Base-by-base conservation (phyloP, 2,113 vertebrate genomes). In the Sebastes schlegelii region DNA sequence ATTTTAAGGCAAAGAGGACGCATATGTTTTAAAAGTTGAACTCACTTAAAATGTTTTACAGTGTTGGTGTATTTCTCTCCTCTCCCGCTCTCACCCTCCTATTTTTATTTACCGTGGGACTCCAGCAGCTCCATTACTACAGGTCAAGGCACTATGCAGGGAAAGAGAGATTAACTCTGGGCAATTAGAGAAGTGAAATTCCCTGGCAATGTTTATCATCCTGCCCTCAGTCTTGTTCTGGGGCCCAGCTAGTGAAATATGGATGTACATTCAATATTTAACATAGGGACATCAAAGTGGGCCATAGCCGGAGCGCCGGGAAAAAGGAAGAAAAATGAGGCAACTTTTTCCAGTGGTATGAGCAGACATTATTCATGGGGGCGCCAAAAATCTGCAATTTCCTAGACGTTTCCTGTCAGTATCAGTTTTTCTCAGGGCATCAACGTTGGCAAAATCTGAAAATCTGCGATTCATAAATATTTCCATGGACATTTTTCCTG, bases 231-330 rank as follows among this genome's bases (percentile, higher is more conserved):
- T 86, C 89, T 89, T 81, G 88, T 83, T 88, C 77, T 52, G 46
- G 48, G 69, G 85, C 72, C 49, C 84, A 48, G 74, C 66, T 80
- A 13, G 86, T 91, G 82, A 94, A 94, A 95, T 92, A 93, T 94
- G 80, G 75, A 94, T 93, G 87, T 78, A 79, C 88, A 85, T 92
- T 91, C 84, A 93, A 92, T 94, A 94, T 94, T 94, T 90, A 92
- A 93, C 91, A 84, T 54, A 21, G 5, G 66, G 67, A 84, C 86
- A 90, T 93, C 86, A 93, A 93, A 92, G 90, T 61, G 73, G 84
- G 76, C 79, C 76, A 60, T 7, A 69, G 81, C 69, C 57, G 68
- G 23, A 11, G 79, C 65, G 63, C 74, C 14, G 9, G 61, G 70
- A 21, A 63, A 16, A 71, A 21, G 57, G 65, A 73, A 45, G 49